Conservation (phyloP, 2,113 vertebrate genomes). For the Peromyscus maniculatus region DNA sequence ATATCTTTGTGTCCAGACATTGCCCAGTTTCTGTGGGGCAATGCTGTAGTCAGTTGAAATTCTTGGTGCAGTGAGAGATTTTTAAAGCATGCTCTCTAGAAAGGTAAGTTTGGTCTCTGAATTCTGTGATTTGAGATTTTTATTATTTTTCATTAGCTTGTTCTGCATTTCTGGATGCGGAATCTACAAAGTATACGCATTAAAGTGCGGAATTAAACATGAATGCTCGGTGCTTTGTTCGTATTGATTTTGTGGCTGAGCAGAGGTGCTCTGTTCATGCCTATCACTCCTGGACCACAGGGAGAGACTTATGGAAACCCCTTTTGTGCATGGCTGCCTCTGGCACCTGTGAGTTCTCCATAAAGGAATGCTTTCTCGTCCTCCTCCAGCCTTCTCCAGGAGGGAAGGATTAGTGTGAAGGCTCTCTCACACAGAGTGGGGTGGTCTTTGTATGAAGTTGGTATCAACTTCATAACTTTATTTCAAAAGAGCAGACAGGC, state of each 20-base stretch:
- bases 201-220: not conserved
- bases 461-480: conserved; percentile 61
- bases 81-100: not conserved
- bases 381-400: not conserved
- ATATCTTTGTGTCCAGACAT: not conserved
- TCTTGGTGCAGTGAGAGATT: not conserved
- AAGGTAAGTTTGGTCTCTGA: not conserved
- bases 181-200: not conserved
- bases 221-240: not conserved
- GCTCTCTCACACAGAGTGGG: not conserved
- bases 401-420: not conserved
- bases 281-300: not conserved
- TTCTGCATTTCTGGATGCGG: not conserved
- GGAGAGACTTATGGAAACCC: not conserved
- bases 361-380: not conserved
- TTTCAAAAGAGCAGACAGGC: conserved; percentile 74
- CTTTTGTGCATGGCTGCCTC: not conserved
- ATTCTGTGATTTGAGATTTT: not conserved
- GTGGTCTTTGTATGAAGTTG: conserved; percentile 14
- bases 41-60: not conserved
- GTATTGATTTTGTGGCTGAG: not conserved
- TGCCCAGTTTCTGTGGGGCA: not conserved
- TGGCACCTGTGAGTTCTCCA: not conserved
- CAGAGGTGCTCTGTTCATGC: not conserved
- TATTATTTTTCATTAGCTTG: not conserved